Percentiles rank a stretch among this genome's conserved stretches.
Evolutionary conservation across 2,797 vertebrate genomes (phyloP).

Genomic region (Anguilla obscura): DNA sequence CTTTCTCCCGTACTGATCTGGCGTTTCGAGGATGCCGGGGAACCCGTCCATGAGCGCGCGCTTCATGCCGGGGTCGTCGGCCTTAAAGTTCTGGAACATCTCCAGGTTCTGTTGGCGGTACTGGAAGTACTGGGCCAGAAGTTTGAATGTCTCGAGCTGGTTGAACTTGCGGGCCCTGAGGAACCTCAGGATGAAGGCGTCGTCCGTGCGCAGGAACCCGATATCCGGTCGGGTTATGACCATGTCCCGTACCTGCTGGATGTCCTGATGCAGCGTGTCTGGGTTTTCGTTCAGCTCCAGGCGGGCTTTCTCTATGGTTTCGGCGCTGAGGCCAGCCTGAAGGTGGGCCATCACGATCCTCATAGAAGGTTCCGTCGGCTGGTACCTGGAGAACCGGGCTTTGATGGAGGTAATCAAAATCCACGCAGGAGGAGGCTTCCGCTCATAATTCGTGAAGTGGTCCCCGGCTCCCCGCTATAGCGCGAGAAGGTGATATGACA

Average conservation of each 20-base stretch:
- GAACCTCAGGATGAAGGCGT: slow-evolving; percentile 82
- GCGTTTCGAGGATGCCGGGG: slow-evolving; percentile 76
- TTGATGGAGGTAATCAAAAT: not conserved
- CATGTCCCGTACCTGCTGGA: slow-evolving; percentile 83
- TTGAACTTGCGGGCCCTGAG: slow-evolving; percentile 83
- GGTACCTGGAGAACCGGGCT: not conserved
- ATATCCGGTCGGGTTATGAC: slow-evolving; percentile 82
- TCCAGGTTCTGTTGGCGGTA: slow-evolving; percentile 39
- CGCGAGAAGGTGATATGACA: not conserved
- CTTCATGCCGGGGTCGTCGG: slow-evolving; percentile 80
- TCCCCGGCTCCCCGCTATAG: not conserved
- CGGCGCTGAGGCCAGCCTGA: slow-evolving; percentile 78
- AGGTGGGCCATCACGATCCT: slow-evolving; percentile 76
- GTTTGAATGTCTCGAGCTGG: slow-evolving; percentile 80
- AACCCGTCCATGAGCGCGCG: slow-evolving; percentile 80
- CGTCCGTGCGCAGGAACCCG: slow-evolving; percentile 81
- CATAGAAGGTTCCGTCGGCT: slow-evolving; percentile 36
- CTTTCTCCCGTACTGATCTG: slow-evolving; percentile 79
- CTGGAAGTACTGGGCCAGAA: slow-evolving; percentile 76
- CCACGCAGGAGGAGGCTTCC: not conserved
- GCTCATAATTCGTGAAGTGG: slow-evolving; percentile 20
- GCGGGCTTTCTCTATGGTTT: slow-evolving; percentile 81
- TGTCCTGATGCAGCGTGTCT: slow-evolving; percentile 80
- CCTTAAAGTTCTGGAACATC: slow-evolving; percentile 69
- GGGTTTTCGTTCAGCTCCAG: slow-evolving; percentile 82